Evolutionary conservation across 92 coral and sea anemone genomes (phyloP).

Genomic region (Porites evermanni): DNA sequence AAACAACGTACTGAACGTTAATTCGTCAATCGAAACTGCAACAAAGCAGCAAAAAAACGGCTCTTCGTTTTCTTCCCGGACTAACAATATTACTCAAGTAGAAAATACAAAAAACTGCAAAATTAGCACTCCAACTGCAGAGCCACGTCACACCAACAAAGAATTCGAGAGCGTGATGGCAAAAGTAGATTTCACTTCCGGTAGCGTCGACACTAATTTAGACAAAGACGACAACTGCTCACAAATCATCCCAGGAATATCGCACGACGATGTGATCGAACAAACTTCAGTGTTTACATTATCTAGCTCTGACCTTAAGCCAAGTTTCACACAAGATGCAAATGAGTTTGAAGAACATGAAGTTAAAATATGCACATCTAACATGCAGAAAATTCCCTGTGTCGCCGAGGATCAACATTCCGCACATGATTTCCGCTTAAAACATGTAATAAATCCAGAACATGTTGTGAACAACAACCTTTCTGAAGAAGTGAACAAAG

Average conservation of each 20-base stretch:
- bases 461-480: conserved; percentile 26
- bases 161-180: conserved; percentile 9
- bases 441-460: conserved; percentile 7
- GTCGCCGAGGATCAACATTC: conserved; percentile 30
- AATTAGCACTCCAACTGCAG: not conserved
- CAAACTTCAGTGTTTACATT: conserved; percentile 16
- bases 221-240: not conserved
- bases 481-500: not conserved
- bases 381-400: conserved; percentile 10
- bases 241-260: not conserved
- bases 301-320: conserved; percentile 34
- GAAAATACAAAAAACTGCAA: conserved; percentile 1
- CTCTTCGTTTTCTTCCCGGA: not conserved
- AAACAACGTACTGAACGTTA: not conserved
- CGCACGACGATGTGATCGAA: conserved; percentile 21
- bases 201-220: not conserved
- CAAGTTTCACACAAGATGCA: conserved; percentile 36
- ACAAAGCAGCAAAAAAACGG: conserved; percentile 4
- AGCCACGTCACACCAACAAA: not conserved
- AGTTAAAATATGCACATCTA: conserved; percentile 18
- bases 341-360: conserved; percentile 13
- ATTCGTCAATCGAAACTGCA: not conserved
- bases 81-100: conserved; percentile 10
- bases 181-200: conserved; percentile 32
- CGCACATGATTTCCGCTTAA: conserved; percentile 37